A percentile compares a stretch with the other conserved stretches of the same genome.
These are phyloP conservation scores for Nemotelus nigrinus DNA, from an alignment of 2,888 invertebrate genomes.

Conservation along the genomic window DNA sequence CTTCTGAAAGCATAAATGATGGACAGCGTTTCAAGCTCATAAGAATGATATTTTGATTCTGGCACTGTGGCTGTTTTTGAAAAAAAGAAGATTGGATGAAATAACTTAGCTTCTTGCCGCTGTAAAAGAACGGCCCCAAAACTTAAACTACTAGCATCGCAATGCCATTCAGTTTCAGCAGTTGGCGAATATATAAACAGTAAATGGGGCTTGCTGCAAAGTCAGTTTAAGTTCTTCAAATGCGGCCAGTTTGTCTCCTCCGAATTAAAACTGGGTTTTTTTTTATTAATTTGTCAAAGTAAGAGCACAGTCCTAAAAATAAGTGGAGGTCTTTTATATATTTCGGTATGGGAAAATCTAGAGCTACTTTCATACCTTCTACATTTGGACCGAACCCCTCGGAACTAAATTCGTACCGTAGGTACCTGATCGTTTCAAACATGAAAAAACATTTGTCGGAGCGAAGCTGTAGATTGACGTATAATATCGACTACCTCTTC, in stretches of 20 bases:
- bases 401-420: too few relatives aligned
- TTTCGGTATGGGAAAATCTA: neutral
- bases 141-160: too few relatives aligned
- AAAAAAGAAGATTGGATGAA: conserved; percentile 56
- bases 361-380: too few relatives aligned
- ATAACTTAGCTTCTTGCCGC: conserved; percentile 50
- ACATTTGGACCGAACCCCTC: neutral
- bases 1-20: too few relatives aligned
- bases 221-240: too few relatives aligned
- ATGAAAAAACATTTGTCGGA: too few relatives aligned
- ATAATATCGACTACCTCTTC: too few relatives aligned
- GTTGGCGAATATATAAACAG: neutral
- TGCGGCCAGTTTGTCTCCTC: neutral
- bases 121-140: conserved; percentile 48
- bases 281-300: too few relatives aligned
- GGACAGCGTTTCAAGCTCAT: conserved; percentile 54
- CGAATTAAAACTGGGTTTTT: neutral
- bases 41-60: conserved; percentile 55
- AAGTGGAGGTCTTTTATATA: too few relatives aligned
- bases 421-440: too few relatives aligned
- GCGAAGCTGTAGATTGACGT: too few relatives aligned
- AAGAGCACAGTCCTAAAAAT: too few relatives aligned
- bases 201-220: neutral
- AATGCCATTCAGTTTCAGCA: conserved; percentile 53
- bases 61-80: conserved; percentile 53